Base-by-base conservation (phyloP, 2,113 vertebrate species). In the Micronycteris hirsuta region DNA sequence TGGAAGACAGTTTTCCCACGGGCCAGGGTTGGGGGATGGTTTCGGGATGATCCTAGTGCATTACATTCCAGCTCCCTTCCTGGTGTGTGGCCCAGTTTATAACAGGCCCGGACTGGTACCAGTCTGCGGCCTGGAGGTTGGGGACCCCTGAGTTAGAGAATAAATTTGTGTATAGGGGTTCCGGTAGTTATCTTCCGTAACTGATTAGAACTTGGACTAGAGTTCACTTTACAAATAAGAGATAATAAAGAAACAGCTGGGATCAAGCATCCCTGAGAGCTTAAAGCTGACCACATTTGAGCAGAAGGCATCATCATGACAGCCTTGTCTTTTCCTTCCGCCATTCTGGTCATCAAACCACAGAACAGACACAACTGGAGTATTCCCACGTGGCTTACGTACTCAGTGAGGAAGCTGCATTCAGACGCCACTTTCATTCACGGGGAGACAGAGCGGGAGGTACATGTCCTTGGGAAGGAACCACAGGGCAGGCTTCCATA, bases 211-310 rank as follows among this genome's bases (percentile, higher is more conserved):
- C 11, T 12, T 31, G 14, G 47, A 13, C 49, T 81, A 13, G 28
- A 26, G 33, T 78, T 78, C 83, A 36, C 47, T 94, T 92, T 95
- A 77, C 73, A 97, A 89, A 71, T 58, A 85, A 84, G 76, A 85
- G 26, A 41, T 33, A 47, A 5, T 7, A 20, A 15, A 87, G 33
- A 89, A 91, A 33, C 54, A 13, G 33, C 31, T 67, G 33, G 5
- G n/a, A 28, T 63, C 33, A 20, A 36, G 10, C 36, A 78, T 85
- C 31, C 14, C 15, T 82, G 71, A 81, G 36, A n/a, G 20, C 38
- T 65, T n/a, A 71, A 52, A 87, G 20, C 20, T 67, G 38, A n/a
- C 36, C 71, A 11, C 26, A 24, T 28, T 26, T 54, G 31, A 88
- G 82, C 5, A 45, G 45, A 68, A 56, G 1, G 1, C 54, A 41